phyloP scores from a whole-genome alignment of 2,797 vertebrate species.

The Menidia menidia region DNA sequence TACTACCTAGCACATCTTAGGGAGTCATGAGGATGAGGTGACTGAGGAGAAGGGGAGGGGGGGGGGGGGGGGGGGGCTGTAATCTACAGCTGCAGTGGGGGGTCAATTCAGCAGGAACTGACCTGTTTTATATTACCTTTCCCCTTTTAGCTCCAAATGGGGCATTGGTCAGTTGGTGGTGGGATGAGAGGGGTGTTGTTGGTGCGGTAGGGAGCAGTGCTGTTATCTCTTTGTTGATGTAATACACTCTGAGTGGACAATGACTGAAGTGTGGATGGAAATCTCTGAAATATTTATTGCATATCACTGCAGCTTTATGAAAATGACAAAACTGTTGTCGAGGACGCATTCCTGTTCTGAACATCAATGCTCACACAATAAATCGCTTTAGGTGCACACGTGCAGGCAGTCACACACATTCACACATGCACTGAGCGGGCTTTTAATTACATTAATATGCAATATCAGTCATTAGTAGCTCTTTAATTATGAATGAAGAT shows the following conservation, averaged over 20 bases:
- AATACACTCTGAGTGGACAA: constrained; percentile 6
- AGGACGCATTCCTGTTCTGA: constrained; percentile 10
- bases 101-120: constrained; percentile 61
- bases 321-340: neutral
- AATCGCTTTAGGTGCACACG: constrained; percentile 4
- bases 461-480: constrained; percentile 82
- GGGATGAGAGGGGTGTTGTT: constrained; percentile 13
- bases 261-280: neutral
- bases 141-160: constrained; percentile 47
- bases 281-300: constrained; percentile 8
- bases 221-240: constrained; percentile 18
- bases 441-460: constrained; percentile 89
- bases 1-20: constrained; percentile 67
- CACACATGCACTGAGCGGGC: constrained; percentile 45
- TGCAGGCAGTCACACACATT: constrained; percentile 30
- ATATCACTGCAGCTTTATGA: neutral
- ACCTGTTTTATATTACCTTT: constrained; percentile 34
- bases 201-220: neutral
- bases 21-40: constrained; percentile 46
- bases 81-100: constrained; percentile 66
- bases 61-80: constrained; percentile 19
- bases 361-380: constrained; percentile 22
- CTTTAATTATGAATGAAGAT: constrained; percentile 88
- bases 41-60: neutral
- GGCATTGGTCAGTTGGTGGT: constrained; percentile 52